A percentile compares a stretch with the other conserved stretches of the same genome.
These are phyloP conservation scores for Rhagoletis zephyria DNA, from an alignment of 1,140 invertebrate genomes.

Conservation along the genomic window DNA sequence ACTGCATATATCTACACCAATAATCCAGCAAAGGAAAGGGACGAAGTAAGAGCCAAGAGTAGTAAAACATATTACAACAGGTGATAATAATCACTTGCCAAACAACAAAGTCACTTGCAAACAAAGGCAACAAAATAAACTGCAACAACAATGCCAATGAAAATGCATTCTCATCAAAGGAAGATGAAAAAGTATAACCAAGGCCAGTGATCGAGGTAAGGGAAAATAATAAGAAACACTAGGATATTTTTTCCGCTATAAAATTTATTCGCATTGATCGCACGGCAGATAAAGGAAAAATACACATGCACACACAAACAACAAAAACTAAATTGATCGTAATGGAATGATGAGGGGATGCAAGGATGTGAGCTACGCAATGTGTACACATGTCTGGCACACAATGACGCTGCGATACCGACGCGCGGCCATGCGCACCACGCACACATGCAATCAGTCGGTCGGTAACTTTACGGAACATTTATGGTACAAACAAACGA, in stretches of 20 bases:
- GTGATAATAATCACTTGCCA: slow-evolving; percentile 48
- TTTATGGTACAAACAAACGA: not conserved
- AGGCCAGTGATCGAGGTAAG: not conserved
- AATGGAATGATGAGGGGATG: not conserved
- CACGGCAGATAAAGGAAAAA: slow-evolving; percentile 9
- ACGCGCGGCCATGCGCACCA: slow-evolving; percentile 21
- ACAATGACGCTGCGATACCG: slow-evolving; percentile 34
- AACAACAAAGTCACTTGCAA: slow-evolving; percentile 47
- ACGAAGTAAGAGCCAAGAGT: not conserved
- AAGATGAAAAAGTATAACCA: not conserved
- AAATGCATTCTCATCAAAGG: slow-evolving; percentile 21
- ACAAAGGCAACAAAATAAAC: not conserved
- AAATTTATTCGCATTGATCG: slow-evolving; percentile 56
- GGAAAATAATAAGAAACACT: slow-evolving; percentile 1
- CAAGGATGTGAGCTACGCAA: not conserved
- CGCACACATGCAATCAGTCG: not conserved
- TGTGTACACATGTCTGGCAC: slow-evolving; percentile 41
- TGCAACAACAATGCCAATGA: slow-evolving; percentile 22
- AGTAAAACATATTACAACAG: slow-evolving; percentile 42
- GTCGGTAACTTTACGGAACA: not conserved
- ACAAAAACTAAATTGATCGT: not conserved
- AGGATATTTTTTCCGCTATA: slow-evolving; percentile 45
- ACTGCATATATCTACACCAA: not conserved
- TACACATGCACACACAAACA: not conserved
- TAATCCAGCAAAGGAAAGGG: not conserved